These are phyloP conservation scores for Papilio aristodemus DNA, from an alignment of 1,140 invertebrate species.

Conservation along the genomic window DNA sequence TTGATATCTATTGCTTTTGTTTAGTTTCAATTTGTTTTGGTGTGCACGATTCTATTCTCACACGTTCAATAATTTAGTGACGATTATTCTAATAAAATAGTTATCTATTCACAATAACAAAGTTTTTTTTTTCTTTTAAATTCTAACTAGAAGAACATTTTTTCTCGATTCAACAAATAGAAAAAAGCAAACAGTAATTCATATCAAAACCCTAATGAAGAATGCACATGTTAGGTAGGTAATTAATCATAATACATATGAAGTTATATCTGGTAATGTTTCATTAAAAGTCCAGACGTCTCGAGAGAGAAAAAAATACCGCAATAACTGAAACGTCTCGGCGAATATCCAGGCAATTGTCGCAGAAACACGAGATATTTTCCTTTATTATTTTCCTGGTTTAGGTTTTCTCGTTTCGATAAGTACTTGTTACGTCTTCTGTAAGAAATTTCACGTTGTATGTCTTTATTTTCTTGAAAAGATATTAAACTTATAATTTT, in stretches of 20 bases:
- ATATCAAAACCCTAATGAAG: neutral
- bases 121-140: no score
- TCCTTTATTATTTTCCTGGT: conserved; percentile 21
- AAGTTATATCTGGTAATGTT: neutral
- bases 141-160: no score
- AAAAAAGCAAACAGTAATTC: neutral
- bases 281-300: neutral
- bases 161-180: no score
- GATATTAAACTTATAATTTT: neutral
- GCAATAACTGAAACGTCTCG: conserved; percentile 10
- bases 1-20: neutral
- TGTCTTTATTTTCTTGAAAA: neutral
- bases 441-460: neutral
- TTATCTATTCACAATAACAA: no score
- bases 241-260: neutral
- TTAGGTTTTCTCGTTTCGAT: conserved; percentile 5
- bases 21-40: neutral
- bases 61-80: neutral
- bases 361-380: conserved; percentile 19
- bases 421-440: conserved; percentile 3
- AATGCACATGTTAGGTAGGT: neutral
- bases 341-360: conserved; percentile 27
- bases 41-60: neutral
- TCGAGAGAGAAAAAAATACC: conserved; percentile 9
- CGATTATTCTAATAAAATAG: neutral